These are phyloP conservation scores for Trididemnum miniatum DNA, from an alignment of 23 tunicate species.

Conservation along the genomic window DNA sequence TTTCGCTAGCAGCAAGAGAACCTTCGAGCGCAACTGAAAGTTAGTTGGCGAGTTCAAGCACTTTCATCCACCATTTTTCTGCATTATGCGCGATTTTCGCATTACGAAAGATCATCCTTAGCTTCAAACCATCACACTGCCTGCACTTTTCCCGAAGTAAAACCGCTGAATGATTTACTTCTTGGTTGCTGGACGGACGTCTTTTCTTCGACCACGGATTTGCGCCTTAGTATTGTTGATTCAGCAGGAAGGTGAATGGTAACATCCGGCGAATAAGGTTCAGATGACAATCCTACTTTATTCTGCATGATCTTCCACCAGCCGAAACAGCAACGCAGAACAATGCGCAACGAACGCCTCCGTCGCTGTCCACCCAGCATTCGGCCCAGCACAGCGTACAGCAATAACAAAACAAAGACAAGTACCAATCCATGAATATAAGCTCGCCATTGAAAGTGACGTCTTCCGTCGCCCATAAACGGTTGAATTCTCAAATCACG, in stretches of 20 bases:
- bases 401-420: slow-evolving; percentile 24
- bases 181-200: neutral
- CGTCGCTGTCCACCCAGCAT: slow-evolving; percentile 46
- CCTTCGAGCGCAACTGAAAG: too few relatives aligned
- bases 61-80: too few relatives aligned
- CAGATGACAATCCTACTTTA: slow-evolving; percentile 16
- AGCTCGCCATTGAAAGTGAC: neutral
- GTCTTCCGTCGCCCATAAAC: too few relatives aligned
- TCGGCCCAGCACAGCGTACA: slow-evolving; percentile 26
- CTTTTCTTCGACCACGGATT: neutral
- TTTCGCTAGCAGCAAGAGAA: too few relatives aligned
- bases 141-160: neutral
- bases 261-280: slow-evolving; percentile 23
- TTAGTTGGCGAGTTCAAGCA: too few relatives aligned
- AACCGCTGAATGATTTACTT: neutral
- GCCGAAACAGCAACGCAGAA: slow-evolving; percentile 69
- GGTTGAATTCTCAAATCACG: neutral
- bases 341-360: slow-evolving; percentile 46
- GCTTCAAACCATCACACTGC: neutral
- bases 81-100: too few relatives aligned
- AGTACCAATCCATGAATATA: slow-evolving; percentile 34
- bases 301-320: slow-evolving; percentile 71
- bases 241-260: slow-evolving; percentile 39
- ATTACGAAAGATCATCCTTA: too few relatives aligned
- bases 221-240: neutral